Evolutionary conservation across 2,888 invertebrate genomes (phyloP).

Genomic region (Ophion ellenae): DNA sequence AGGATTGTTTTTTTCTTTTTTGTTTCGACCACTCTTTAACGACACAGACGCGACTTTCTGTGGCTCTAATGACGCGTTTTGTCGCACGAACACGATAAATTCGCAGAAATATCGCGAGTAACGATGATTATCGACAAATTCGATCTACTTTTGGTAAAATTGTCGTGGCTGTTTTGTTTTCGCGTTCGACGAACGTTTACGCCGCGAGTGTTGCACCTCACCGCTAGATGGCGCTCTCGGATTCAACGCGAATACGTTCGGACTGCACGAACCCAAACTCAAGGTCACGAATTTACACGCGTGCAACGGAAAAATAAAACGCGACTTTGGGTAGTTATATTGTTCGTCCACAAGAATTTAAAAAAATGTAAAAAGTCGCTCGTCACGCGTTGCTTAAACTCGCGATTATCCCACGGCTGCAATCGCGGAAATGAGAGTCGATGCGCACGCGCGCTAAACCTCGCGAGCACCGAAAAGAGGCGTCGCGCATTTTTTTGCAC

Average conservation of each 20-base stretch:
- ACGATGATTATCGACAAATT: not conserved
- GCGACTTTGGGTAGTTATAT: not conserved
- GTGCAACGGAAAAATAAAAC: not conserved
- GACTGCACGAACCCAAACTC: not conserved
- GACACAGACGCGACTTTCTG: not conserved
- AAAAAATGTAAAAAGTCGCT: not conserved
- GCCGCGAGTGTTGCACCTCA: not conserved
- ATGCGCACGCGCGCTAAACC: not conserved
- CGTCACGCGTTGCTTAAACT: not conserved
- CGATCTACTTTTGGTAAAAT: not conserved
- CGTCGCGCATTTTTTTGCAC: conserved; percentile 1
- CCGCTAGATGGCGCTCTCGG: not conserved
- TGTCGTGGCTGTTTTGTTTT: not conserved
- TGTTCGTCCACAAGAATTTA: not conserved
- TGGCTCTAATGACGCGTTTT: not conserved
- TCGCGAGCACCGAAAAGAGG: not conserved
- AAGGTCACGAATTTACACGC: not conserved
- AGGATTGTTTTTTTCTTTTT: not conserved
- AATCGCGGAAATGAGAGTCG: not conserved
- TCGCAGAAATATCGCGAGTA: not conserved
- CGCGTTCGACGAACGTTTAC: not conserved
- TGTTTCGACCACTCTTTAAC: not conserved
- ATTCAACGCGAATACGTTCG: not conserved
- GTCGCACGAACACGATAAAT: not conserved
- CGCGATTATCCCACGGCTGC: not conserved